These are phyloP conservation scores for Lagocephalus sceleratus DNA, from an alignment of 2,797 vertebrate species.

Conservation along the genomic window DNA sequence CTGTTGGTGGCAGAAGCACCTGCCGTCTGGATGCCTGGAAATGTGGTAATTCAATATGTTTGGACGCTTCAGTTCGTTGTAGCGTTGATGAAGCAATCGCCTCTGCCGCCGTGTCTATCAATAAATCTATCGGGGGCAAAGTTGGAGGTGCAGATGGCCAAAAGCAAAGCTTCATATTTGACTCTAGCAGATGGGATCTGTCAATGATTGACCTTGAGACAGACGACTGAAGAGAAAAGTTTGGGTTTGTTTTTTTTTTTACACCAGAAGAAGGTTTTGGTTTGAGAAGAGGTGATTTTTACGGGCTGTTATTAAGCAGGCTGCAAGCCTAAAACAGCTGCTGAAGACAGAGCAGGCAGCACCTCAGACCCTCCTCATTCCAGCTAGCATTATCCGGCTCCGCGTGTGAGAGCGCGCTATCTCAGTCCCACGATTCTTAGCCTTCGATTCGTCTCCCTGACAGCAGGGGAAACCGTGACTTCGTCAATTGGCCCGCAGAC, in stretches of 20 bases:
- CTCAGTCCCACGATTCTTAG: slow-evolving; percentile 65
- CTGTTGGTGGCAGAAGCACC: slow-evolving; percentile 26
- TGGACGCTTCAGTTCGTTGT: slow-evolving; percentile 12
- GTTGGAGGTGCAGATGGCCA: slow-evolving; percentile 49
- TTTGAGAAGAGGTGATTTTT: neutral
- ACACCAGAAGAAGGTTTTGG: too few species aligned
- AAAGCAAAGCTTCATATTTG: slow-evolving; percentile 12
- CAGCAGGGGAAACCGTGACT: slow-evolving; percentile 67
- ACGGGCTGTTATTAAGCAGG: slow-evolving; percentile 2
- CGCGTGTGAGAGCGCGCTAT: slow-evolving; percentile 18
- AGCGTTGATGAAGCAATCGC: slow-evolving; percentile 32
- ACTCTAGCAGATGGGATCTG: slow-evolving; percentile 62
- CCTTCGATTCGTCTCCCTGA: slow-evolving; percentile 53
- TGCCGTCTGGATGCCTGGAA: slow-evolving; percentile 17
- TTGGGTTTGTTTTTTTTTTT: too few species aligned
- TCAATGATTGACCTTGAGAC: slow-evolving; percentile 69
- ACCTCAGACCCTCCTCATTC: slow-evolving; percentile 13
- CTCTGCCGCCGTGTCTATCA: slow-evolving; percentile 31
- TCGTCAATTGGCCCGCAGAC: slow-evolving; percentile 58
- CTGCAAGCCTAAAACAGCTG: slow-evolving; percentile 13
- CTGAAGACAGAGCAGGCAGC: slow-evolving; percentile 21
- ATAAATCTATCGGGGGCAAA: slow-evolving; percentile 51
- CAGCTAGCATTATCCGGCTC: slow-evolving; percentile 25
- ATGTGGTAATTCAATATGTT: slow-evolving; percentile 28
- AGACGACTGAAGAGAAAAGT: slow-evolving; percentile 32